Evolutionary conservation across 1,140 invertebrate genomes (phyloP), one percentile per base, ranked within the genome.

Genomic region (Phocides pigmalion): DNA sequence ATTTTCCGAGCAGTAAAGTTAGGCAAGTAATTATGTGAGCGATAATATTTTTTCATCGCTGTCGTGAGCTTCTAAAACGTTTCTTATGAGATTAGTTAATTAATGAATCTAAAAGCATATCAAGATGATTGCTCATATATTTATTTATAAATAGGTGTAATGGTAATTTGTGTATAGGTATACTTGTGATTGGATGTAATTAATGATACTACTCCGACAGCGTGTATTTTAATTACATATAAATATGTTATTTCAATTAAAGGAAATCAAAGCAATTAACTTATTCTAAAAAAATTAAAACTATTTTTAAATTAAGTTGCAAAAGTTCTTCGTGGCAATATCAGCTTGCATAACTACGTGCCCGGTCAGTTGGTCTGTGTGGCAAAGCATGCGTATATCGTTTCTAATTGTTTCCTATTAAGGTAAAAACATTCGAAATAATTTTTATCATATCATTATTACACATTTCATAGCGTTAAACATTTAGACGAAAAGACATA

Each of bases 401-500:
- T 62, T 64, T 39, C 35, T 17, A 11, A 44, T 50, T 56, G 39
- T 56, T 72, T 56, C 66, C 70, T 74, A 64, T 42, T 68, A 62
- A 76, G 46, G 71, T 67, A 67, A 39, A n/a, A 66, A 77, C 72
- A 74, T 68, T 68, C 69, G 64, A 76, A 77, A 79, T 84, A 79
- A 79, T 82, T 81, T 82, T 75, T 62, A 79, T 83, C 87, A 87
- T 89, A 87, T 89, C 87, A 86, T 82, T 73, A 68, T 64, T 62
- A 75, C 63, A 73, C 65, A 78, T 75, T 62, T 78, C 72, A 78
- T 78, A 78, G 72, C 61, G 65, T 71, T 66, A 68, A 74, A 66
- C 64, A 75, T 70, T 50, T 66, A 67, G 56, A 50, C 50, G 54
- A 78, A 66, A 66, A 65, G 28, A 70, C 62, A 74, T 53, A 58